Conservation (phyloP, 2,888 invertebrate species). For the Lasioglossum malachurum region DNA sequence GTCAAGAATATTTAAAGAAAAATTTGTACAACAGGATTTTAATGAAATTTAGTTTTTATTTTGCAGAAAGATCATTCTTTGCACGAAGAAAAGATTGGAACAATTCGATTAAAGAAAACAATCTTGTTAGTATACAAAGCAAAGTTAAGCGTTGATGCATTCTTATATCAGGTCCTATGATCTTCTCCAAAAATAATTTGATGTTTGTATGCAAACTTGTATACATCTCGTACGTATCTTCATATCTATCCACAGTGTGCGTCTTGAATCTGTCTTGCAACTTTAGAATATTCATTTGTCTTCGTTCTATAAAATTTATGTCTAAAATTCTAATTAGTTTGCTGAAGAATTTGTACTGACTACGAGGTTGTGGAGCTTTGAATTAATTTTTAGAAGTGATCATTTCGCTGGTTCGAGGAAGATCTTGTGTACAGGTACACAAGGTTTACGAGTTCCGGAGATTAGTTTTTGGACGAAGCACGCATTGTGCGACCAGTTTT, state of each 20-base stretch:
- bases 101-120: too few relatives aligned
- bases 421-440: neutral
- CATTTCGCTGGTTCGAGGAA: neutral
- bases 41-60: too few relatives aligned
- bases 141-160: too few relatives aligned
- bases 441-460: neutral
- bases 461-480: neutral
- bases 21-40: too few relatives aligned
- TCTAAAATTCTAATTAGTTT: neutral
- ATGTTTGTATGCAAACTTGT: neutral
- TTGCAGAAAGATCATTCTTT: too few relatives aligned
- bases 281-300: neutral
- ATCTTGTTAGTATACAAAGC: too few relatives aligned
- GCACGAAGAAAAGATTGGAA: too few relatives aligned
- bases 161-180: neutral
- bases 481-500: conserved; percentile 5
- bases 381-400: neutral
- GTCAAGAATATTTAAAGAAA: too few relatives aligned
- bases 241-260: neutral
- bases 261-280: neutral
- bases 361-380: neutral
- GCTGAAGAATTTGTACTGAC: neutral
- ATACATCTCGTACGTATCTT: neutral
- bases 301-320: neutral
- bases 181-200: neutral